A percentile compares a stretch with the other conserved stretches of the same genome.
phyloP scores from a whole-genome alignment of 1,140 invertebrate species.

The honey bee (Apis mellifera) region Amel_HAv3.1 CM009936.2:1913501-1914000 shows the following conservation, averaged over 20 bases:
- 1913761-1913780: background rate
- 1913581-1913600: too few relatives aligned
- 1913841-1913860: conserved; percentile 61
- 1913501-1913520: conserved; percentile 18
- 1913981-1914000: conserved; percentile 89
- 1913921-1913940: conserved; percentile 72
- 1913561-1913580: background rate
- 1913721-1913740: too few relatives aligned
- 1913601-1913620: background rate
- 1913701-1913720: too few relatives aligned
- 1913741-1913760: background rate
- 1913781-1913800: background rate
- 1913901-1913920: conserved; percentile 84
- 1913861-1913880: conserved; percentile 73
- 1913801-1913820: background rate
- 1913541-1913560: background rate
- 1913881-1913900: conserved; percentile 84
- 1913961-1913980: conserved; percentile 89
- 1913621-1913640: too few relatives aligned
- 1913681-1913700: too few relatives aligned
- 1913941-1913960: conserved; percentile 73
- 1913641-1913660: too few relatives aligned
- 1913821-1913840: too few relatives aligned
- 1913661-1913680: too few relatives aligned
- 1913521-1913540: background rate